Conservation (phyloP, 2,113 vertebrate genomes). For the Baryphthengus martii region DNA sequence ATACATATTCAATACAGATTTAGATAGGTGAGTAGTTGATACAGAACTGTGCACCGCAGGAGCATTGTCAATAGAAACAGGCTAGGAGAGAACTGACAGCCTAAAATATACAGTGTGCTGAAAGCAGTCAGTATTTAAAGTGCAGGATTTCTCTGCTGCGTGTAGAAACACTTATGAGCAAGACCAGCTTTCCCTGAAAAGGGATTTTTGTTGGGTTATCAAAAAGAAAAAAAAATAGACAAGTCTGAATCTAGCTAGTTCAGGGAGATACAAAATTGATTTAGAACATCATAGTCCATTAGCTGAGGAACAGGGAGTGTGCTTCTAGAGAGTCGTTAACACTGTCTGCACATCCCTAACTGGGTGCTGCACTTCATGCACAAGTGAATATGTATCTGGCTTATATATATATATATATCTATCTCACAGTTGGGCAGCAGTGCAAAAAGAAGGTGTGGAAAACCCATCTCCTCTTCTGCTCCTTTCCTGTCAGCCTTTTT, state of each 20-base stretch:
- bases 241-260: background rate
- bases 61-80: conserved; percentile 13
- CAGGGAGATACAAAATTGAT: background rate
- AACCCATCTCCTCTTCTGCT: background rate
- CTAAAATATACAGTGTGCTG: background rate
- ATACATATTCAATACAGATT: background rate
- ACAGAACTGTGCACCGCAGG: background rate
- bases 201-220: background rate
- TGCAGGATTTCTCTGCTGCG: background rate
- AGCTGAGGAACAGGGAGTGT: background rate
- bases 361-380: background rate
- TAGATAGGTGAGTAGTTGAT: background rate
- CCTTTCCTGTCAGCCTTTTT: background rate
- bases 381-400: background rate
- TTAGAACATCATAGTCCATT: background rate
- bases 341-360: background rate
- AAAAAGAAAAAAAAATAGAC: background rate
- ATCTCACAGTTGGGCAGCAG: background rate
- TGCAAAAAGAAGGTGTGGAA: background rate
- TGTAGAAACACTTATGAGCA: background rate
- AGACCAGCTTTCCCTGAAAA: background rate
- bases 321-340: background rate
- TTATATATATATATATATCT: too few species aligned
- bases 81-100: background rate
- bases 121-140: background rate